These are phyloP conservation scores for Misgurnus anguillicaudatus DNA, from an alignment of 2,113 vertebrate species.

Conservation along the genomic window DNA sequence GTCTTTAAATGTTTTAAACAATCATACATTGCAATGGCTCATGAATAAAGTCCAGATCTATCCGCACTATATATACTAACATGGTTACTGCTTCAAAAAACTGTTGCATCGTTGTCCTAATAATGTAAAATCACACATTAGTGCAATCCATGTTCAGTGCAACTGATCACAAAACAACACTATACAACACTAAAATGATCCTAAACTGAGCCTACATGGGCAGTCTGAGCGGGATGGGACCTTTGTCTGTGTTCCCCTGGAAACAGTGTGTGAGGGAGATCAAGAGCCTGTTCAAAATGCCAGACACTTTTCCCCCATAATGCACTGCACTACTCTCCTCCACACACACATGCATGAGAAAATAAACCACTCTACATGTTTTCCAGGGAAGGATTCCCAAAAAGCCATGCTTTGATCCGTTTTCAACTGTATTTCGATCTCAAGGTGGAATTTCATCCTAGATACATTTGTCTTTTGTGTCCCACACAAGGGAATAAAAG, in stretches of 20 bases:
- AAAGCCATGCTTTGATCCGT: slow-evolving; percentile 25
- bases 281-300: slow-evolving; percentile 46
- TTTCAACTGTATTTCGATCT: slow-evolving; percentile 25
- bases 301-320: slow-evolving; percentile 25
- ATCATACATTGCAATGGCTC: no score
- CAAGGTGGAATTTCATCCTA: slow-evolving; percentile 15
- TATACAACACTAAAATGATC: slow-evolving; percentile 19
- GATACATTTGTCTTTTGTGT: slow-evolving; percentile 5
- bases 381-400: slow-evolving; percentile 23
- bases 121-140: background rate
- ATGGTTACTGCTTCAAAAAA: no score
- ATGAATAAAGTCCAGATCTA: no score
- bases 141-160: no score
- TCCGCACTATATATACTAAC: no score
- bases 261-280: slow-evolving; percentile 41
- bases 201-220: slow-evolving; percentile 22
- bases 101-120: background rate
- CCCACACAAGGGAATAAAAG: background rate
- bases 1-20: no score
- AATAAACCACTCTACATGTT: slow-evolving; percentile 1
- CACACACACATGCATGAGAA: slow-evolving; percentile 27
- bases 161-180: slow-evolving; percentile 22
- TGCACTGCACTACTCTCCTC: slow-evolving; percentile 9
- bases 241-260: slow-evolving; percentile 48
- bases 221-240: background rate